A percentile compares a stretch with the other conserved stretches of the same genome.
Evolutionary conservation across 1,140 invertebrate genomes (phyloP).

Genomic region (Oedothorax gibbosus): DNA sequence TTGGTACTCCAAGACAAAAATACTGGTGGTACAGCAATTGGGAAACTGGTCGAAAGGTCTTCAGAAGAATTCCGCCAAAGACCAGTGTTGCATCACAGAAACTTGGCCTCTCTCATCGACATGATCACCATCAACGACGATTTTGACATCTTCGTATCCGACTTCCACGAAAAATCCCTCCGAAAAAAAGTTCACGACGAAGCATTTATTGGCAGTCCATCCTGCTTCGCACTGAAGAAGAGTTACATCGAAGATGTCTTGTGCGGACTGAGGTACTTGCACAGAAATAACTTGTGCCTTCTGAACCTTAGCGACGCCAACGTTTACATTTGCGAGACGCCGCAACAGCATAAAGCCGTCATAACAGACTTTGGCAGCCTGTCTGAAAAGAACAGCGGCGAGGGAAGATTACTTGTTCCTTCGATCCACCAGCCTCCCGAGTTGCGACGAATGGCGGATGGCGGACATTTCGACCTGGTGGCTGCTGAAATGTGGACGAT

Average conservation of each 20-base stretch:
- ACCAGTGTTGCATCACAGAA: slow-evolving; percentile 27
- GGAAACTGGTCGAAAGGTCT: not conserved
- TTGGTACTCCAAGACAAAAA: slow-evolving; percentile 23
- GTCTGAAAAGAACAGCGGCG: not conserved
- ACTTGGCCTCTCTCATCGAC: slow-evolving; percentile 22
- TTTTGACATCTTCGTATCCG: slow-evolving; percentile 23
- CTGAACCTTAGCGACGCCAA: slow-evolving; percentile 44
- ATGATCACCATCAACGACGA: slow-evolving; percentile 14
- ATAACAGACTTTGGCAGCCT: slow-evolving; percentile 32
- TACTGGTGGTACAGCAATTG: not conserved
- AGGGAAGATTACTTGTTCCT: not conserved
- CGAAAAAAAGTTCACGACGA: slow-evolving; percentile 3
- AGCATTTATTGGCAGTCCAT: not conserved
- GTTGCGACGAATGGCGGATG: not conserved
- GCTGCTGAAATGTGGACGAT: slow-evolving; percentile 42
- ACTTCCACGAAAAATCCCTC: not conserved
- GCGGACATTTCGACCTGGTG: not conserved
- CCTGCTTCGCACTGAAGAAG: slow-evolving; percentile 20
- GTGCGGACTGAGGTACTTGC: slow-evolving; percentile 40
- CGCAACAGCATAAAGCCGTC: not conserved
- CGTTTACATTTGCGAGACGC: slow-evolving; percentile 1
- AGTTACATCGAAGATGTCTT: slow-evolving; percentile 31
- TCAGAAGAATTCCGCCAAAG: slow-evolving; percentile 29
- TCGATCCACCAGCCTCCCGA: slow-evolving; percentile 30
- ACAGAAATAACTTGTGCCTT: slow-evolving; percentile 24